Base-by-base conservation (phyloP, 1,140 invertebrate genomes). In the Neelides sp. region DNA sequence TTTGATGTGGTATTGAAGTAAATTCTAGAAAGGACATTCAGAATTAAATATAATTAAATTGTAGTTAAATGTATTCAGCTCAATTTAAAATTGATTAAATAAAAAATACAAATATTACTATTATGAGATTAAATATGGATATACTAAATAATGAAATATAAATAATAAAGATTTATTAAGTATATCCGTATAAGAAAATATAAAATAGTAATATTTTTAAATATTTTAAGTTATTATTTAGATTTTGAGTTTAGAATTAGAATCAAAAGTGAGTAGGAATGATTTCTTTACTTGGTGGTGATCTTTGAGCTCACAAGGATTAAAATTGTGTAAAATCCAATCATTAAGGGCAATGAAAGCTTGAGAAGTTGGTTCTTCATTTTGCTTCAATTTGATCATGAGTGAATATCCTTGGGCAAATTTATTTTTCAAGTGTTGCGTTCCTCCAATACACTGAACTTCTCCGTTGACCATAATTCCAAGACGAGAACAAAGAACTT, bases 391-490 rank as follows among this genome's bases (percentile, higher is more conserved):
- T 46, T 61, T 63, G 2, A 60, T 43, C 2, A 70, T 66, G 2
- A 79, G 61, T 30, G 73, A 75, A 61, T 75, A 79, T 13, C 77
- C 76, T 54, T 74, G 66, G 48, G 75, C 76, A 65, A 75, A 78
- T 59, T 75, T 75, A 52, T 62, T 66, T 56, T 74, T 74, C 13
- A 75, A 57, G 52, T 75, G 69, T 41, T 75, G 71, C 75, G 66
- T 62, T 20, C 66, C 65, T 12, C 72, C 73, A 20, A 74, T 51
- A 51, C 72, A 74, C 24, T 66, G 75, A 52, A 90, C 75, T 48
- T 79, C 72, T 1, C 89, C 89, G 64, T 79, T 80, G 1, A 90
- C 69, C 72, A 75, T 75, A 19, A 75, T 75, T n/a, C 66, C 71
- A 5, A 75, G 58, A 41, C 70, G 44, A 12, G 64, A 61, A 51